Base-by-base conservation (phyloP, 2,888 invertebrate species). In the Apamea monoglypha region DNA sequence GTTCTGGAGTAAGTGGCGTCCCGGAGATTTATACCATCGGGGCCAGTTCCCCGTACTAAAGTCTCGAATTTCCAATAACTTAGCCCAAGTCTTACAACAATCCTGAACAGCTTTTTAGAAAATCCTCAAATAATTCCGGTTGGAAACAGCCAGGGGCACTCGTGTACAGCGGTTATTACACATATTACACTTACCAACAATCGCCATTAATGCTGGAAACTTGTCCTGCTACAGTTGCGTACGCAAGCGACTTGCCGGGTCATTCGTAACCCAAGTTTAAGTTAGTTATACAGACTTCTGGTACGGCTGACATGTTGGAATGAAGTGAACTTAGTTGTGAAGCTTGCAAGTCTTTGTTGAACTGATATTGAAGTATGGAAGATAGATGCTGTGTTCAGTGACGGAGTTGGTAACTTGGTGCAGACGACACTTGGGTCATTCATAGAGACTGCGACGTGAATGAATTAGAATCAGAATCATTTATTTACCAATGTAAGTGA, bases 161-260 rank as follows among this genome's bases (percentile, higher is more conserved):
- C 82, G 84, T 73, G 81, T n/a, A 80, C 74, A 81, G 81, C 87
- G 74, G 94, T 94, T 95, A 95, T 95, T 95, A 93, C 94, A 93
- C 94, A 96, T 96, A 96, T 95, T 95, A 96, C 95, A 96, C 96
- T 96, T 96, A 95, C 83, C 90, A 96, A 96, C 96, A 95, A 96
- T 93, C 90, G 91, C 93, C 92, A 94, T 96, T 95, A 95, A 92
- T 94, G 95, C 94, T 94, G 90, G 91, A 90, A 92, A 88, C 90
- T 89, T 89, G 84, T 93, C 94, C 94, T 95, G 91, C 94, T 95
- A 94, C 95, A 95, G 67, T 84, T 74, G 87, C 77, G 84, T 94
- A 95, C 95, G 95, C 95, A 96, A 95, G 94, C 93, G 92, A 92
- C 93, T 93, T 89, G 90, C 88, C 86, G 89, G 92, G 93, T 92